A percentile compares a stretch with the other conserved stretches of the same genome.
These are phyloP conservation scores for Pipistrellus pipistrellus DNA, from an alignment of 2,797 vertebrate species.

Conservation along the genomic window DNA sequence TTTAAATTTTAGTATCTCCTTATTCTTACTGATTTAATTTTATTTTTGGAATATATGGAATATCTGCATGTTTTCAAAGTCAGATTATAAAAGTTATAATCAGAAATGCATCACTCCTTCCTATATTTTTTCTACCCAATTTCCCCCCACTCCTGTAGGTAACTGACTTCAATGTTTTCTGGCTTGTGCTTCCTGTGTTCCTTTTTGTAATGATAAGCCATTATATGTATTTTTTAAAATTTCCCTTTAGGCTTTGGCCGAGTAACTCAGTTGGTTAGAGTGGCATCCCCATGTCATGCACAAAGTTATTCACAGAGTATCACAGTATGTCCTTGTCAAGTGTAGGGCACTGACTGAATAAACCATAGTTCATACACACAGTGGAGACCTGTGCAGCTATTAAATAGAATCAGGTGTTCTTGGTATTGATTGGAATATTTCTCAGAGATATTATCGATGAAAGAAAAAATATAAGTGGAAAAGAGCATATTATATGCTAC, in stretches of 20 bases:
- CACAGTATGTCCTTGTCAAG: too few species aligned
- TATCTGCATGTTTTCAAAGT: neutral
- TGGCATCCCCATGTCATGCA: too few species aligned
- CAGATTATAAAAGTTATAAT: neutral
- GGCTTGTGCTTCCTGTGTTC: neutral
- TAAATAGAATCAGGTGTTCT: too few species aligned
- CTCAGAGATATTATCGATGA: too few species aligned
- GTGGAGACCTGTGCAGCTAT: too few species aligned
- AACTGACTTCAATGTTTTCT: neutral
- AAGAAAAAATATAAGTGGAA: too few species aligned
- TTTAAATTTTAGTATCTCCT: conserved; percentile 2
- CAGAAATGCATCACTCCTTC: neutral
- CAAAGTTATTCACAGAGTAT: too few species aligned
- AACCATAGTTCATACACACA: too few species aligned
- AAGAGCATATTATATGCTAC: too few species aligned
- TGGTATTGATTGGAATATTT: too few species aligned
- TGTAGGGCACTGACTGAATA: too few species aligned
- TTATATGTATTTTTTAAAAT: neutral
- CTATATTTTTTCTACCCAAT: neutral
- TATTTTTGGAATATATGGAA: conserved; percentile 11
- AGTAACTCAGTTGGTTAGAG: too few species aligned
- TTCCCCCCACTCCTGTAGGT: neutral
- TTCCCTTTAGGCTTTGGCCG: neutral
- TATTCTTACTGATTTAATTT: neutral
- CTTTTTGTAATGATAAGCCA: neutral